Base-by-base conservation (phyloP, 37 sponge, comb jelly and placozoan species). In the Eunapius fragilis region DNA sequence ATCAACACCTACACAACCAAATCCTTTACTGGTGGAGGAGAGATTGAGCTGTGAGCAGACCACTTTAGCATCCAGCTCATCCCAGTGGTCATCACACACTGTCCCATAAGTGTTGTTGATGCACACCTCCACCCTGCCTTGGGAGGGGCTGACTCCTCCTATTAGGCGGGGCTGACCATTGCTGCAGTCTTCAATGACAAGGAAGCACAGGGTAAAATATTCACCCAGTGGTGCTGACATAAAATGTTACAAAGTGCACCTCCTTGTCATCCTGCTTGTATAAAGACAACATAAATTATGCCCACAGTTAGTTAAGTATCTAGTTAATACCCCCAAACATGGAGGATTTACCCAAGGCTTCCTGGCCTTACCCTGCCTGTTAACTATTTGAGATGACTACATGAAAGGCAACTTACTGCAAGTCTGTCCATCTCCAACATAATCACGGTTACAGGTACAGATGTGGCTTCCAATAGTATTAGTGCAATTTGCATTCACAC, bases 401-500 rank as follows among this genome's bases (percentile, higher is more conserved):
- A n/a, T n/a, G n/a, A n/a, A n/a, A n/a, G n/a, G n/a, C n/a, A 41
- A 58, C 58, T 58, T 58, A 58, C 58, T 50, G 30, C 86, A 78
- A 17, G 24, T 25, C 13, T 23, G 41, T 67, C 87, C 87, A 87
- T 74, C 67, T 0, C 87, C 87, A 81, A 37, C 68, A 69, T 74
- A 87, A 24, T 82, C 87, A 37, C 28, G 5, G 68, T 75, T 81
- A 35, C 87, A 87, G 22, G 67, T 28, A 67, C 87, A 87, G 22
- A 5, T 34, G 82, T 36, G 81, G 19, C 68, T 68, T 5, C 87
- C 87, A 74, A 37, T 2, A 32, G 81, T 74, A 30, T 87, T 87
- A 19, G 34, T n/a, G 36, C 87, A 87, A 0, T 25, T 31, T 14
- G 58, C 58, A 58, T 58, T 58, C 0, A 58, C 17, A 58, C 58